phyloP scores from a whole-genome alignment of 35 echinoderm and acorn worm genomes.

The Amphiura filiformis region DNA sequence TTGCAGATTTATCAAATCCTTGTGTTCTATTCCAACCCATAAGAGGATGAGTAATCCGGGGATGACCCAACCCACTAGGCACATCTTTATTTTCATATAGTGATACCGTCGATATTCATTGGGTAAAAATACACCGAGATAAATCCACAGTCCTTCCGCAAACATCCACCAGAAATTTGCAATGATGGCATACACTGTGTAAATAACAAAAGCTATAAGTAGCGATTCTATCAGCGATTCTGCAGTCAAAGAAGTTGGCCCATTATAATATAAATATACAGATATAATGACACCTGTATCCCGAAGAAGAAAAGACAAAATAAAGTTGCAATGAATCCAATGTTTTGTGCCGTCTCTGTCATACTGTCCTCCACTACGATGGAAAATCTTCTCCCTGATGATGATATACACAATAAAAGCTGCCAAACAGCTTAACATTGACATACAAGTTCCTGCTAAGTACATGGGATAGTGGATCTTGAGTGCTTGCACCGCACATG shows the following conservation, averaged over 20 bases:
- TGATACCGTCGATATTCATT: neutral
- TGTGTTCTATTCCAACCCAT: neutral
- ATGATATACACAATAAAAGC: neutral
- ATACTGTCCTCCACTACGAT: neutral
- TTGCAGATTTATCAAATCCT: neutral
- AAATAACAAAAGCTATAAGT: neutral
- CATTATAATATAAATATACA: too few species aligned
- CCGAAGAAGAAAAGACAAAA: neutral
- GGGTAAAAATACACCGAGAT: neutral
- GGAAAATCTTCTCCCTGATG: neutral
- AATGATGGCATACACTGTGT: neutral
- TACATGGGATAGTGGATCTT: neutral
- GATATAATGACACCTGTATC: neutral
- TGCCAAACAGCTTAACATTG: neutral
- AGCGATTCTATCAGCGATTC: too few species aligned
- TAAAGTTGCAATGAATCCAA: conserved; percentile 6
- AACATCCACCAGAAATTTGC: neutral
- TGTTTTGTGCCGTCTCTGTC: neutral
- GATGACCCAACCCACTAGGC: neutral
- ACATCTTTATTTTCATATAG: neutral
- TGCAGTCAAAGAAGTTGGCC: too few species aligned
- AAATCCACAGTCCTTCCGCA: neutral
- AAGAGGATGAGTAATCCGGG: neutral
- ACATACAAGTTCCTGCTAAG: neutral
- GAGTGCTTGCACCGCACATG: too few species aligned